Conservation (phyloP, 1,140 invertebrate species). For the Probaryconus sp. region DNA sequence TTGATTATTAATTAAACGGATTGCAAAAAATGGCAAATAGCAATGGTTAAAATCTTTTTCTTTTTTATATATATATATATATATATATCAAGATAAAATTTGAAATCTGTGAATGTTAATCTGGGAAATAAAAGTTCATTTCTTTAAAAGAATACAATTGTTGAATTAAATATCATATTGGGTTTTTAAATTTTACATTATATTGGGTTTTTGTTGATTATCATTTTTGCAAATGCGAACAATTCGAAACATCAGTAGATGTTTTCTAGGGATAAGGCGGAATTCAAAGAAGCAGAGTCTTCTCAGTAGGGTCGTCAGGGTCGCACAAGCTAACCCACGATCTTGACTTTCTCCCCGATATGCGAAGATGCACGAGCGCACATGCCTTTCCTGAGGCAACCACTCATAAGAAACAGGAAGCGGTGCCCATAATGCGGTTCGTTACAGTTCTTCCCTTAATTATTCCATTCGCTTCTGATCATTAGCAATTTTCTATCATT, state of each 20-base stretch:
- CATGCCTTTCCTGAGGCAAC: slow-evolving; percentile 26
- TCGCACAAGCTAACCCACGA: slow-evolving; percentile 38
- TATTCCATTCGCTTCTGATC: slow-evolving; percentile 1
- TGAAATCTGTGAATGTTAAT: too few species aligned
- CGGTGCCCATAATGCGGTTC: slow-evolving; percentile 2
- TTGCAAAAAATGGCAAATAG: too few species aligned
- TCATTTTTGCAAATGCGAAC: slow-evolving; percentile 1
- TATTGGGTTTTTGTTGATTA: too few species aligned
- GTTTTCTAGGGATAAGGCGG: slow-evolving; percentile 48
- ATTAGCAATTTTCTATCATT: slow-evolving; percentile 10
- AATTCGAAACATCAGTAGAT: slow-evolving; percentile 26
- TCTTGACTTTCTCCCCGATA: slow-evolving; percentile 52
- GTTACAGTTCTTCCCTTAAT: slow-evolving; percentile 23
- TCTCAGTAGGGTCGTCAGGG: slow-evolving; percentile 45
- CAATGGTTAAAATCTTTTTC: too few species aligned
- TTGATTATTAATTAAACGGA: too few species aligned
- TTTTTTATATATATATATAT: too few species aligned
- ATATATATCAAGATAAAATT: too few species aligned
- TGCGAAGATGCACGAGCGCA: slow-evolving; percentile 30
- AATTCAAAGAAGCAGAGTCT: slow-evolving; percentile 24
- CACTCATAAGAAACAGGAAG: slow-evolving; percentile 29
- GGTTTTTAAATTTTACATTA: too few species aligned
- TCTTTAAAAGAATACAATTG: too few species aligned
- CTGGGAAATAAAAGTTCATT: too few species aligned
- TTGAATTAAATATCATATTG: too few species aligned